A percentile compares a stretch with the other conserved stretches of the same genome.
phyloP scores from a whole-genome alignment of 2,888 invertebrate genomes.

The Idaea straminata region DNA sequence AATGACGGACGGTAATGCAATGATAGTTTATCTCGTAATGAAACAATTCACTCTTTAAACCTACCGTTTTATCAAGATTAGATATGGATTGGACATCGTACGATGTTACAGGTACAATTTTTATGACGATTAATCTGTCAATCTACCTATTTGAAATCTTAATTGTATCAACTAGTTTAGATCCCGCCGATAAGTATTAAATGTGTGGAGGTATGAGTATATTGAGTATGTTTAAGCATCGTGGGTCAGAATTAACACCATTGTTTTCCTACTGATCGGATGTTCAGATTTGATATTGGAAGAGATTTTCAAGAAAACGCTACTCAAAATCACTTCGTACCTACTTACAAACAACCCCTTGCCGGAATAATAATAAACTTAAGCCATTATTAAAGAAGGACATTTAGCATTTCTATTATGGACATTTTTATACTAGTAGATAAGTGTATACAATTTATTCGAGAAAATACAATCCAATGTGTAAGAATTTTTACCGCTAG shows the following conservation, averaged over 20 bases:
- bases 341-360: not conserved
- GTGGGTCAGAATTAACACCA: not conserved
- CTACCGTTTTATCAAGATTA: not conserved
- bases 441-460: not conserved
- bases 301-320: not conserved
- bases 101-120: not conserved
- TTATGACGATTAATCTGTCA: not conserved
- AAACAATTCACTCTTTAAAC: not conserved
- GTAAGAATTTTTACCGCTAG: not conserved
- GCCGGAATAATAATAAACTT: not conserved
- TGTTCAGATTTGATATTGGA: not conserved
- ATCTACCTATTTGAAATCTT: no score
- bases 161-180: not conserved
- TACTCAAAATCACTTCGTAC: not conserved
- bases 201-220: not conserved
- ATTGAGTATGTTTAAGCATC: not conserved
- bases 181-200: not conserved
- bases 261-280: not conserved
- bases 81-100: not conserved
- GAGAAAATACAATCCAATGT: not conserved
- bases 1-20: conserved; percentile 1
- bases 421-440: not conserved
- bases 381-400: not conserved
- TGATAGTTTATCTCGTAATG: not conserved
- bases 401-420: not conserved